phyloP scores from a whole-genome alignment of 2,113 vertebrate species.

The Dromiciops gliroides region DNA sequence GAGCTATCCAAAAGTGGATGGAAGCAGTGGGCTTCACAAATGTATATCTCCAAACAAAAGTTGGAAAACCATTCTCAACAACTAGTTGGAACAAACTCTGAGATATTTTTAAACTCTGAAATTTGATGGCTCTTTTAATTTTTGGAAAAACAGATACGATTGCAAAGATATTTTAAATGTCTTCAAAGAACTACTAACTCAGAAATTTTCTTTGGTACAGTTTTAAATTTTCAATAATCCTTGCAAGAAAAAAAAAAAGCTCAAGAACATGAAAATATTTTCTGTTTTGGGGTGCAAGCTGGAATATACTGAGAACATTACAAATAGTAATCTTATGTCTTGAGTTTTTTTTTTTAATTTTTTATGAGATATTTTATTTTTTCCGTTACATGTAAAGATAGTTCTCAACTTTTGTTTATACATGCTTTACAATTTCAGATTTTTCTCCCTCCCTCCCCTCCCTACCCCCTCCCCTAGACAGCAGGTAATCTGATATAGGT shows the following conservation, averaged over 20 bases:
- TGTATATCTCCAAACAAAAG: not conserved
- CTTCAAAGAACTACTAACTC: not conserved
- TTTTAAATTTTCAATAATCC: not conserved
- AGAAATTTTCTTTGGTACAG: not conserved
- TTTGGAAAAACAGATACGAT: not conserved
- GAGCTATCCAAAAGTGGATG: not conserved
- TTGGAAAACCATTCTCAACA: not conserved
- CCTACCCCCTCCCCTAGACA: too few relatives aligned
- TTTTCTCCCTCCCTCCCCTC: too few relatives aligned
- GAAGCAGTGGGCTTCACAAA: not conserved
- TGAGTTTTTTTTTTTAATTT: too few relatives aligned
- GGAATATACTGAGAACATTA: not conserved
- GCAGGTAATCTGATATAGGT: too few relatives aligned
- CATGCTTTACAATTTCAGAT: too few relatives aligned
- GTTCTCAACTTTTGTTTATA: too few relatives aligned
- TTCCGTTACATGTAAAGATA: too few relatives aligned
- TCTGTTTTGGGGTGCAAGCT: not conserved
- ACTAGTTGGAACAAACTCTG: not conserved
- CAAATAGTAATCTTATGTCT: not conserved
- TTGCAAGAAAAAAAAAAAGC: not conserved
- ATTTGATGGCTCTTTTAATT: not conserved
- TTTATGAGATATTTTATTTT: too few relatives aligned
- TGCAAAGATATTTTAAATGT: not conserved
- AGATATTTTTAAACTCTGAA: not conserved
- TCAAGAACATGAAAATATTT: not conserved